Evolutionary conservation across 2,797 vertebrate species (phyloP).

Genomic region (Enteromius thamalakanensis): DNA sequence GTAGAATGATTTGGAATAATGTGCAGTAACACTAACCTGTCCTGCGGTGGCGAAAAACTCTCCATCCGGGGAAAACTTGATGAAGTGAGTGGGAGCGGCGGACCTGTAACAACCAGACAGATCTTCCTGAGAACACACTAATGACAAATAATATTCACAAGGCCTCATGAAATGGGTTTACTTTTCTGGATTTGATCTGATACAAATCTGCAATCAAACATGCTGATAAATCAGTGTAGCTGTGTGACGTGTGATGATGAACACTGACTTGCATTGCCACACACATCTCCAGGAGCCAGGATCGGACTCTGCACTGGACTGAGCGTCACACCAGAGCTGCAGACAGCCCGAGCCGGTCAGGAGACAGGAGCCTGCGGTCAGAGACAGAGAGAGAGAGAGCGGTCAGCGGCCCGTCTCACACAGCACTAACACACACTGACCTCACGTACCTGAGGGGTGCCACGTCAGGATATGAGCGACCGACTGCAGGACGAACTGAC

Average conservation of each 20-base stretch:
- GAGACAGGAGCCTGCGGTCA: conserved; percentile 75
- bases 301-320: conserved; percentile 61
- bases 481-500: conserved; percentile 88
- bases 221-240: background rate
- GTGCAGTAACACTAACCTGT: conserved; percentile 75
- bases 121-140: background rate
- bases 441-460: conserved; percentile 89
- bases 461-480: conserved; percentile 90
- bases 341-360: conserved; percentile 89
- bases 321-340: conserved; percentile 88
- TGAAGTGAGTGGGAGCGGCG: conserved; percentile 89
- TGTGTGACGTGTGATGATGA: background rate
- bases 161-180: background rate
- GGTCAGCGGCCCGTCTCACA: background rate
- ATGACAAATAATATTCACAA: background rate
- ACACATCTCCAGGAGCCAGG: conserved; percentile 86
- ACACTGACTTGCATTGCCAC: conserved; percentile 94
- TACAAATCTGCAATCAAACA: too few species aligned
- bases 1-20: background rate
- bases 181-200: background rate
- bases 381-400: conserved; percentile 22
- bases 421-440: background rate
- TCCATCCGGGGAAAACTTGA: conserved; percentile 96
- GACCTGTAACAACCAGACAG: conserved; percentile 76
- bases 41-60: conserved; percentile 98